phyloP scores from a whole-genome alignment of 1,140 invertebrate species.

The Procambarus virginalis region DNA sequence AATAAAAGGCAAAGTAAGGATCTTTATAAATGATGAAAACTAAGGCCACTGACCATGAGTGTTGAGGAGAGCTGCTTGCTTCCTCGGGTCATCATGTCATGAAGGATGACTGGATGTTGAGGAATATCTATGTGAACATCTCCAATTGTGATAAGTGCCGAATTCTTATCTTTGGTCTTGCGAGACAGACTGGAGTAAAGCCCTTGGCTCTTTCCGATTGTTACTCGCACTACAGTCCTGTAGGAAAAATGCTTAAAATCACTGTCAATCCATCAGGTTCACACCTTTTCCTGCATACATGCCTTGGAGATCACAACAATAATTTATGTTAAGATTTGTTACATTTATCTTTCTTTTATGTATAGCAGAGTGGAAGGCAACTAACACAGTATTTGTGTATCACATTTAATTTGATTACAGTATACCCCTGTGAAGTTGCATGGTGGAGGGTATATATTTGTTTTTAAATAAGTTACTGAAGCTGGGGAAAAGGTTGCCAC shows the following conservation, averaged over 20 bases:
- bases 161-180: slow-evolving; percentile 88
- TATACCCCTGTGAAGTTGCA: too few relatives aligned
- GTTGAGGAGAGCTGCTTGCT: slow-evolving; percentile 95
- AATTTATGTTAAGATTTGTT: too few relatives aligned
- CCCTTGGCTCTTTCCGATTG: slow-evolving; percentile 92
- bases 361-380: too few relatives aligned
- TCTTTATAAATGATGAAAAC: neutral
- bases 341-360: too few relatives aligned
- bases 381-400: too few relatives aligned
- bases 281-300: too few relatives aligned
- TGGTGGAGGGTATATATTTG: too few relatives aligned
- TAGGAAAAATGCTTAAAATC: slow-evolving; percentile 42
- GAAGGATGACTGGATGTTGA: slow-evolving; percentile 95
- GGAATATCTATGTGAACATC: slow-evolving; percentile 95
- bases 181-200: slow-evolving; percentile 89
- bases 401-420: too few relatives aligned
- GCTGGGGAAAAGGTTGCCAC: too few relatives aligned
- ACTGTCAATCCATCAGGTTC: neutral
- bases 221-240: slow-evolving; percentile 94
- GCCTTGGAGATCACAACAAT: too few relatives aligned
- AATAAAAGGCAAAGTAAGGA: neutral
- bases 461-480: too few relatives aligned
- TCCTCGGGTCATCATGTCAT: slow-evolving; percentile 97
- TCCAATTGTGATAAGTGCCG: slow-evolving; percentile 89
- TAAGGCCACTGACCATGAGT: slow-evolving; percentile 79